phyloP scores from a whole-genome alignment of 1,140 invertebrate genomes.

The Plutomurus gul region DNA sequence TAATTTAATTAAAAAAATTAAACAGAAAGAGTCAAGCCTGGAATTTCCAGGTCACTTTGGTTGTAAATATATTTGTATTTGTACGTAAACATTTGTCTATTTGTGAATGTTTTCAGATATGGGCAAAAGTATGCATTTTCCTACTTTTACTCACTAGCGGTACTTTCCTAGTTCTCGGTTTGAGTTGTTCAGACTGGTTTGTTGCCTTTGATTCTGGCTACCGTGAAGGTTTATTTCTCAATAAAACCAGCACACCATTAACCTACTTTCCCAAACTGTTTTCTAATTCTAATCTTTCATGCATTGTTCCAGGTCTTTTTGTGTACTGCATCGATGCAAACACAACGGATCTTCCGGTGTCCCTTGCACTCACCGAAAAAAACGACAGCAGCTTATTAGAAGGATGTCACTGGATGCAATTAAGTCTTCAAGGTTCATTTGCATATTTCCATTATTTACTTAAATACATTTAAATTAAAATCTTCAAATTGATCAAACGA shows the following conservation, averaged over 20 bases:
- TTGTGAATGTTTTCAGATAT: not conserved
- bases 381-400: not conserved
- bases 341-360: not conserved
- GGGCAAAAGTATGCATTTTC: not conserved
- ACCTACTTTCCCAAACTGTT: no score
- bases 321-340: not conserved
- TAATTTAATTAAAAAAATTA: no score
- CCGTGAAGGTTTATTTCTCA: not conserved
- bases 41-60: no score
- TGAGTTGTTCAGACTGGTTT: constrained; percentile 14
- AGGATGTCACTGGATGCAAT: constrained; percentile 1
- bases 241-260: not conserved
- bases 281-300: not conserved
- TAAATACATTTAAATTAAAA: not conserved
- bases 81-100: not conserved
- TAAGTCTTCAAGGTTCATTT: not conserved
- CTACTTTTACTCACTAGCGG: not conserved
- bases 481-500: not conserved
- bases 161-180: not conserved
- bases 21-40: no score
- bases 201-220: not conserved
- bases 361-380: not conserved
- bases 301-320: not conserved
- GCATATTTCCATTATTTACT: not conserved
- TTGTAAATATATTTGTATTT: no score